Percentiles rank a stretch among this genome's conserved stretches.
These are phyloP conservation scores for Bombus waltoni DNA, from an alignment of 1,140 invertebrate genomes.

Conservation along the genomic window DNA sequence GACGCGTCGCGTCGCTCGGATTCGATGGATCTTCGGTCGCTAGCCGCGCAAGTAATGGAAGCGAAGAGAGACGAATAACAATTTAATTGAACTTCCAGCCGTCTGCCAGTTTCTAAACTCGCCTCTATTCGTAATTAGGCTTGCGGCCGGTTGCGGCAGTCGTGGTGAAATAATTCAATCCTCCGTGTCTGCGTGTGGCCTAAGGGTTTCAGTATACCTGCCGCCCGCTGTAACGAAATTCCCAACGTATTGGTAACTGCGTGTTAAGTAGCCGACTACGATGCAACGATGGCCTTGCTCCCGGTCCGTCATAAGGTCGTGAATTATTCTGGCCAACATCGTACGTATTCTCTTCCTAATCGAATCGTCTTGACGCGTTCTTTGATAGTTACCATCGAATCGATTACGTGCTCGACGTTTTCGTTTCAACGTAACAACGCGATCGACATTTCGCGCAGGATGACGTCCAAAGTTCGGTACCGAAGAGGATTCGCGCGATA, in stretches of 20 bases:
- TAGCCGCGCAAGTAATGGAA: constrained; percentile 10
- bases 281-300: neutral
- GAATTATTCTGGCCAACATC: constrained; percentile 2
- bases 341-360: neutral
- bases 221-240: constrained; percentile 47
- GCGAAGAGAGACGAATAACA: constrained; percentile 46
- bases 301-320: constrained; percentile 11
- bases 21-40: neutral
- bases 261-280: constrained; percentile 10
- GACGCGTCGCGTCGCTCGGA: neutral
- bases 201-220: constrained; percentile 23
- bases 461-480: neutral
- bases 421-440: neutral
- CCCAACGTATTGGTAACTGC: constrained; percentile 22
- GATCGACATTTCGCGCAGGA: constrained; percentile 21
- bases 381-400: neutral
- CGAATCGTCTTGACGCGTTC: neutral
- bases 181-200: constrained; percentile 39
- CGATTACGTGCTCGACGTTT: neutral
- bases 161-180: constrained; percentile 64
- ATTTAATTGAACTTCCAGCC: constrained; percentile 59
- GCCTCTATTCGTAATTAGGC: constrained; percentile 66
- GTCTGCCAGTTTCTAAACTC: constrained; percentile 44
- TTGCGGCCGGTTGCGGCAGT: constrained; percentile 44
- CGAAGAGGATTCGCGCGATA: neutral